Evolutionary conservation across 1,140 invertebrate species (phyloP), one percentile per base, ranked within the genome.

Genomic region (Drosophila kikkawai): DNA sequence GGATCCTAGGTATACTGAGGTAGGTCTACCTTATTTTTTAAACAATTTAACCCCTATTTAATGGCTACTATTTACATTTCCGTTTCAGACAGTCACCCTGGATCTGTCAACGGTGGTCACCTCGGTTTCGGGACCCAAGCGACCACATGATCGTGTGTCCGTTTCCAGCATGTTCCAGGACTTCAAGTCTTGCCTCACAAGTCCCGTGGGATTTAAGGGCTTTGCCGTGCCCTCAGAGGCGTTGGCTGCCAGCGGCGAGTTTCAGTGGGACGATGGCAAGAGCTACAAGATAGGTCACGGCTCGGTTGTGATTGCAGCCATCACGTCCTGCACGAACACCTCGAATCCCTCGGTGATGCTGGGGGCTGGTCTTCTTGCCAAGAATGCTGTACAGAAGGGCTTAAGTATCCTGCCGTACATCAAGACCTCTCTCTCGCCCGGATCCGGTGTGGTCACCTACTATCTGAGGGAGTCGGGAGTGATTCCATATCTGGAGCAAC

Each of bases 291-390:
- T 99, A 17, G 95, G 92, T 0, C 98, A 99, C 93, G 98, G 98
- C 3, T 98, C 97, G 1, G 98, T 99, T 7, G 97, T 99, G 22
- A 99, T 99, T 78, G 98, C 98, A 0, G 98, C 99, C 29, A 99
- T 99, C 77, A 99, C 99, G 3, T 98, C 97, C 47, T 99, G 99
- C 93, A 99, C 99, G 9, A 99, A 99, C 92, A 99, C 99, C 3
- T 98, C 97, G 70, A 99, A 99, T 93, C 99, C 99, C 0, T 98
- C 97, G 76, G 98, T 99, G 7, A 99, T 99, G 98, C 94, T 99
- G 19, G 98, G 97, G 22, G 98, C 97, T 12, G 98, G 98, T 88
- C 91, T 99, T 0, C 93, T 99, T 48, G 98, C 98, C 1, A 98
- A 98, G 93, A 99, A 99, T 67, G 99, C 99, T 0, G 97, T 99